Percentiles rank a stretch among this genome's conserved stretches.
Conservation (phyloP, 2,888 invertebrate species). For the Euphydryas editha region DNA sequence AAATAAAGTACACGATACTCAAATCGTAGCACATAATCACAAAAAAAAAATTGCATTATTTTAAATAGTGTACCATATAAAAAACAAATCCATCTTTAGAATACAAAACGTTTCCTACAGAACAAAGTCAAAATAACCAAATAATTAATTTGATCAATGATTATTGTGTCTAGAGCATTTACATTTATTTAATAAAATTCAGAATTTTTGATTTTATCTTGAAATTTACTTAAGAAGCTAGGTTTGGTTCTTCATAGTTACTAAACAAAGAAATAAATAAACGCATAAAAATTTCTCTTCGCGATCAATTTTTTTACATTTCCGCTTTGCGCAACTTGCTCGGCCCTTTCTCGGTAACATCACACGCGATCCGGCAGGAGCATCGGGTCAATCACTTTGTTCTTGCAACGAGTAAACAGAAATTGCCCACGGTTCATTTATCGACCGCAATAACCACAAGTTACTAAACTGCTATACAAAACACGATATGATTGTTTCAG, state of each 20-base stretch:
- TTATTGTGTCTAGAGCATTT: no score
- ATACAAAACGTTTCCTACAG: no score
- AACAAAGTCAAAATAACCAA: no score
- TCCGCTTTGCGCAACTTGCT: constrained; percentile 17
- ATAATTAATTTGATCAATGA: no score
- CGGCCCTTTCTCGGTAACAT: constrained; percentile 47
- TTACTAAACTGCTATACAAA: constrained; percentile 67
- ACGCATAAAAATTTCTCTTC: constrained; percentile 4
- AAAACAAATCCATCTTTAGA: no score
- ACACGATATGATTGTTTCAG: constrained; percentile 48
- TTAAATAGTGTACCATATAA: no score
- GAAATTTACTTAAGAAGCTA: not conserved
- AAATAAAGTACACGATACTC: no score
- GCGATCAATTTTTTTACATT: constrained; percentile 11
- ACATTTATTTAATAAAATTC: no score
- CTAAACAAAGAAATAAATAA: not conserved
- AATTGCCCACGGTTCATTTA: constrained; percentile 76
- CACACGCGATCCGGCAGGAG: constrained; percentile 71
- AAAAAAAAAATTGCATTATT: no score
- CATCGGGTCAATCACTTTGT: constrained; percentile 79
- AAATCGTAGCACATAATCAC: no score
- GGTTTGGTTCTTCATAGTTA: not conserved
- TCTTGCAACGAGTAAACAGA: constrained; percentile 78
- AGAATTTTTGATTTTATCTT: no score
- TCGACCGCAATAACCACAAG: constrained; percentile 74